Percentiles rank a stretch among this genome's conserved stretches.
Conservation (phyloP, 2,888 invertebrate species). For the Microctonus aethiopoides region DNA sequence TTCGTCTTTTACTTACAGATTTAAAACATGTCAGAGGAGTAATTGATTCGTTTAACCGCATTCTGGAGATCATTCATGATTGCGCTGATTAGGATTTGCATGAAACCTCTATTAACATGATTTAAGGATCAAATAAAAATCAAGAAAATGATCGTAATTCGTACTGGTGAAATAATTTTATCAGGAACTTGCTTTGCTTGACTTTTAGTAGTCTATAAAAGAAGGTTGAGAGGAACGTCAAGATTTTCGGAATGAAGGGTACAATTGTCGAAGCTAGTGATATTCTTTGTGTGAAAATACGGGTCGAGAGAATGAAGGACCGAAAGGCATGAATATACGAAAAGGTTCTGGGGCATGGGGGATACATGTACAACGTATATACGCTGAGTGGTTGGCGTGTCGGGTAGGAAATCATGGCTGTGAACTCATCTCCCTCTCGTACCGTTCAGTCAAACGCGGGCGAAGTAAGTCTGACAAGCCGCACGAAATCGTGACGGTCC, state of each 20-base stretch:
- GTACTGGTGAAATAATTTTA: slow-evolving; percentile 8
- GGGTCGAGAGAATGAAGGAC: not conserved
- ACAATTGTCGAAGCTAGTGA: not conserved
- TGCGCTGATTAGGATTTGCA: no score
- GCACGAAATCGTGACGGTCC: slow-evolving; percentile 31
- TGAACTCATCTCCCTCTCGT: not conserved
- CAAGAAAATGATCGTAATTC: not conserved
- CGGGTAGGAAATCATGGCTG: not conserved
- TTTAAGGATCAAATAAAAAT: slow-evolving; percentile 1
- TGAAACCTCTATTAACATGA: slow-evolving; percentile 29
- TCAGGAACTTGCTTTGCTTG: slow-evolving; percentile 25
- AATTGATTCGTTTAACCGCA: no score
- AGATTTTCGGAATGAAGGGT: not conserved
- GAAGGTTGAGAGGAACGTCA: not conserved
- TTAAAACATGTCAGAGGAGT: no score
- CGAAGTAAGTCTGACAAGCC: not conserved
- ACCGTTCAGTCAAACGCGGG: not conserved
- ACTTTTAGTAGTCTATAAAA: not conserved
- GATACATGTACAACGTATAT: not conserved
- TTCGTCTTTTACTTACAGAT: no score
- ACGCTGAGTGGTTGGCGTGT: not conserved
- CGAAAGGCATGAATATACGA: slow-evolving; percentile 41
- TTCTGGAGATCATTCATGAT: no score
- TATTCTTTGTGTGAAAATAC: not conserved
- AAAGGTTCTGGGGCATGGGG: slow-evolving; percentile 12